Evolutionary conservation across 1,140 invertebrate genomes (phyloP).

Genomic region (Carposina sasakii): DNA sequence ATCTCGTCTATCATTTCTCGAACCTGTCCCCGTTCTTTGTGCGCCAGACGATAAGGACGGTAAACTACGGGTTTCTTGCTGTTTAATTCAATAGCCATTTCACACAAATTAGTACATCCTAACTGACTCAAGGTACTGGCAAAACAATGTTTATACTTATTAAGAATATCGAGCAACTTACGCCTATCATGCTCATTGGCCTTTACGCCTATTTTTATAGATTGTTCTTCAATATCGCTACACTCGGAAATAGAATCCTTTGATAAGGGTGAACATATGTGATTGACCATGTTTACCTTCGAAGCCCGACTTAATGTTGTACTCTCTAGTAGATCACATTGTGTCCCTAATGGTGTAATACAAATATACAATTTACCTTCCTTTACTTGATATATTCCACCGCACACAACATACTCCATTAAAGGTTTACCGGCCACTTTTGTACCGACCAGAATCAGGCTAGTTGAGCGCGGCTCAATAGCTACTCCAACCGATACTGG

Average conservation of each 20-base stretch:
- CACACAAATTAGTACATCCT: conserved; percentile 10
- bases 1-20: conserved; percentile 15
- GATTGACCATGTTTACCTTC: not conserved
- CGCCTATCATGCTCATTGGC: not conserved
- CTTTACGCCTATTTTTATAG: not conserved
- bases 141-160: conserved; percentile 25
- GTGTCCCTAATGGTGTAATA: not conserved
- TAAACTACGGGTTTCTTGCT: conserved; percentile 20
- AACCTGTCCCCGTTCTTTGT: conserved; percentile 10
- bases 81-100: conserved; percentile 21
- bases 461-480: not conserved
- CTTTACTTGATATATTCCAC: not conserved
- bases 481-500: not conserved
- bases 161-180: not conserved
- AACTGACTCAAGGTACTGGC: conserved; percentile 18
- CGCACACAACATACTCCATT: not conserved
- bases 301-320: not conserved
- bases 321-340: not conserved
- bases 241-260: not conserved
- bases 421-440: not conserved
- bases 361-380: not conserved
- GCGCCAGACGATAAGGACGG: conserved; percentile 4
- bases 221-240: not conserved
- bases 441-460: not conserved
- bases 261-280: not conserved